These are phyloP conservation scores for Pygoscelis antarcticus DNA, from an alignment of 2,113 vertebrate species.

Conservation along the genomic window DNA sequence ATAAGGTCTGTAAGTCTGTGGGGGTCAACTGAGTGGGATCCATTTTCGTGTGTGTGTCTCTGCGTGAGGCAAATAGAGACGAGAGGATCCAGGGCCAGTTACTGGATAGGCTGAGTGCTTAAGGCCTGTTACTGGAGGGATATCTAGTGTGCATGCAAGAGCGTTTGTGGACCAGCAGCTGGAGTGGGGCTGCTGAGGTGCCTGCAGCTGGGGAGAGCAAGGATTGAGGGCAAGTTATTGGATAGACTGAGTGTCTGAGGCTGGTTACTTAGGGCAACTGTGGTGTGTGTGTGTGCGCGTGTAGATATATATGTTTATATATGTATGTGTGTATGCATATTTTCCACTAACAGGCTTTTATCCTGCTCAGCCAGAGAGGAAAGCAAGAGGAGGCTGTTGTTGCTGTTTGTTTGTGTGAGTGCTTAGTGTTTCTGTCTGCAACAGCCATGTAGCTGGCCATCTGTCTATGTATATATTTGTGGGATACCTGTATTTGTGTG, in stretches of 20 bases:
- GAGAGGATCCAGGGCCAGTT: not conserved
- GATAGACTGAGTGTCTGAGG: not conserved
- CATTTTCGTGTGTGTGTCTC: not conserved
- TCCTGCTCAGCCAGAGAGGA: not conserved
- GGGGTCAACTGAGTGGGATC: fast-evolving
- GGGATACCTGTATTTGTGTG: not conserved
- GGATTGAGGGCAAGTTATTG: not conserved
- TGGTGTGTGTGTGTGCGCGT: not conserved
- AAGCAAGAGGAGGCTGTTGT: not conserved
- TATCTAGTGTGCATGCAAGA: not conserved
- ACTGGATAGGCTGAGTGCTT: not conserved
- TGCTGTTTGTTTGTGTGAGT: not conserved
- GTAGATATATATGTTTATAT: not conserved
- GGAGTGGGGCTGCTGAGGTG: not conserved
- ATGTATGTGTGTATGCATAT: not conserved
- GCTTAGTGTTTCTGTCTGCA: not conserved
- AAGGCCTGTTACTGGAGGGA: not conserved
- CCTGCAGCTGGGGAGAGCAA: not conserved
- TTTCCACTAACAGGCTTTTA: not conserved
- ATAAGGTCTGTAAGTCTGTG: not conserved
- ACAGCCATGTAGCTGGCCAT: not conserved
- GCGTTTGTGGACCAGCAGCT: not conserved
- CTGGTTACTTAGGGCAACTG: not conserved
- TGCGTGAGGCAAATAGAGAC: not conserved
- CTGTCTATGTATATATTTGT: not conserved